Percentiles rank a stretch among this genome's conserved stretches.
These are phyloP conservation scores for Pontoporia blainvillei DNA, from an alignment of 2,113 vertebrate species.

Conservation along the genomic window DNA sequence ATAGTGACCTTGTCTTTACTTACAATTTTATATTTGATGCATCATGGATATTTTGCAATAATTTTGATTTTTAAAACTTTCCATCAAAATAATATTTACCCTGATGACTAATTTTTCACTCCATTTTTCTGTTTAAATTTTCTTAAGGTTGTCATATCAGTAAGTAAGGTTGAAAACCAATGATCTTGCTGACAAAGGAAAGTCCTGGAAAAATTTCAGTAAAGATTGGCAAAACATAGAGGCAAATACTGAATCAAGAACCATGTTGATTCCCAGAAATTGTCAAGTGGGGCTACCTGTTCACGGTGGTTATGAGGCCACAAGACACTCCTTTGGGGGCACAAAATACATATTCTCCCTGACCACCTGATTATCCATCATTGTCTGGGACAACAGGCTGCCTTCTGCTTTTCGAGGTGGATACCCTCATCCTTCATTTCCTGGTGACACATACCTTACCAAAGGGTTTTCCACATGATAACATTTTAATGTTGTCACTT, in stretches of 20 bases:
- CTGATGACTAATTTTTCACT: not conserved
- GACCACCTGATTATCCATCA: fast-evolving
- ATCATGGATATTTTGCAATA: fast-evolving
- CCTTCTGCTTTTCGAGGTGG: fast-evolving
- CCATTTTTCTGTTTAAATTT: not conserved
- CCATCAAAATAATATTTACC: not conserved
- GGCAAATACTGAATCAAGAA: fast-evolving
- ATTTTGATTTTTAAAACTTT: not conserved
- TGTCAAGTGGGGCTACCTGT: fast-evolving
- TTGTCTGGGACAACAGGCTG: too few species aligned
- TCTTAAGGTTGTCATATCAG: not conserved
- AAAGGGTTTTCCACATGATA: not conserved
- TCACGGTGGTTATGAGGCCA: fast-evolving
- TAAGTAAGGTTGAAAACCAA: not conserved
- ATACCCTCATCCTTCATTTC: not conserved
- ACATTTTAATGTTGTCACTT: slow-evolving; percentile 58
- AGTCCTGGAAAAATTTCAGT: not conserved
- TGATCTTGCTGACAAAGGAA: not conserved
- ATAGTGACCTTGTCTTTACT: fast-evolving
- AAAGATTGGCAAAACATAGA: fast-evolving
- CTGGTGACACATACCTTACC: not conserved
- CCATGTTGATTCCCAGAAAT: not conserved
- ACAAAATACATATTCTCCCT: fast-evolving
- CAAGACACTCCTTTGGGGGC: fast-evolving
- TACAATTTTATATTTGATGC: fast-evolving